Percentiles rank a stretch among this genome's conserved stretches.
These are phyloP conservation scores for Pammene aurita DNA, from an alignment of 2,888 invertebrate species.

Conservation along the genomic window DNA sequence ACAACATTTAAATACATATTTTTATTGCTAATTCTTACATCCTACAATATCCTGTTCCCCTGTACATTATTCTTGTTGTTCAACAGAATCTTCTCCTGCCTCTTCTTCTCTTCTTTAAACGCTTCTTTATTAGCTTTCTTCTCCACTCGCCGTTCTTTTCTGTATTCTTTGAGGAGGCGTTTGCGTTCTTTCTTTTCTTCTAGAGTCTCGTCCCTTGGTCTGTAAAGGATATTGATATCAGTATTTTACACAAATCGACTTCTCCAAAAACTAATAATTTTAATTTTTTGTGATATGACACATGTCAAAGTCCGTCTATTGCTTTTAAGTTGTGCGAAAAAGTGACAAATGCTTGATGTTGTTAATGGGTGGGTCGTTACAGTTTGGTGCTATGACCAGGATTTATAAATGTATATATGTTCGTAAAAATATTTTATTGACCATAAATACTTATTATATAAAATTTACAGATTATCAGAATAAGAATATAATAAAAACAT, in stretches of 20 bases:
- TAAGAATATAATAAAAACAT: too few species aligned
- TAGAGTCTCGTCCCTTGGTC: conserved; percentile 89
- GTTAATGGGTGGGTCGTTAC: neutral
- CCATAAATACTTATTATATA: too few species aligned
- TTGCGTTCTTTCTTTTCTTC: conserved; percentile 92
- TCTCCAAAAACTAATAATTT: too few species aligned
- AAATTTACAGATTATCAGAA: too few species aligned
- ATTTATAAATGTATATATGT: too few species aligned
- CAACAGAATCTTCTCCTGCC: conserved; percentile 89
- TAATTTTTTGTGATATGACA: neutral
- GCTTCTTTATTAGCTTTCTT: conserved; percentile 91
- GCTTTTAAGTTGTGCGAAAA: neutral
- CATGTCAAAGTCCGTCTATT: too few species aligned
- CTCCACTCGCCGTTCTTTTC: conserved; percentile 90
- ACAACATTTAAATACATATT: conserved; percentile 44
- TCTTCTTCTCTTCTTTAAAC: conserved; percentile 93
- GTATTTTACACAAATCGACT: neutral
- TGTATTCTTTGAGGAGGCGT: conserved; percentile 89
- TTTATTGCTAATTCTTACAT: conserved; percentile 27
- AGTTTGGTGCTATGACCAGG: neutral
- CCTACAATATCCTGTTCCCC: conserved; percentile 86
- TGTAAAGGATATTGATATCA: conserved; percentile 46
- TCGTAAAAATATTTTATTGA: too few species aligned
- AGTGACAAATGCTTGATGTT: neutral
- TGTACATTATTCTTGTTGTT: conserved; percentile 90